Conservation (phyloP, 2,113 vertebrate species). For the Tinamus guttatus region DNA sequence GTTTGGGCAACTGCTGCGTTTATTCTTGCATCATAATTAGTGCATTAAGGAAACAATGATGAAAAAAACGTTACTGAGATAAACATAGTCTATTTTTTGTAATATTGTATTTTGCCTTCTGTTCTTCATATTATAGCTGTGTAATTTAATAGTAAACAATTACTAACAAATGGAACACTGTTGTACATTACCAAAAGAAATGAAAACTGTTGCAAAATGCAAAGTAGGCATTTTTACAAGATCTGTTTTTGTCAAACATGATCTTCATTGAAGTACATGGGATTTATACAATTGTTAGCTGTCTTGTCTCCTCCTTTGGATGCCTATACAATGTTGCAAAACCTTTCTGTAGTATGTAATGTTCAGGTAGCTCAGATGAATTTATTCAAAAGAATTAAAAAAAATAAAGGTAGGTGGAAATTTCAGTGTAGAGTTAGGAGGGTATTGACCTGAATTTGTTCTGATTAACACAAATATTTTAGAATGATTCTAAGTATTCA, state of each 20-base stretch:
- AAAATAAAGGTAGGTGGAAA: not conserved
- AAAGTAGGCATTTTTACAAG: not conserved
- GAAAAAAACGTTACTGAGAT: not conserved
- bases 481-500: not conserved
- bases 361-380: not conserved
- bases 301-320: not conserved
- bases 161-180: not conserved
- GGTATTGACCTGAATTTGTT: not conserved
- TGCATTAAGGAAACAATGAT: not conserved
- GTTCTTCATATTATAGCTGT: not conserved
- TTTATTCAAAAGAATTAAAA: not conserved
- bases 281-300: not conserved
- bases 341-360: not conserved
- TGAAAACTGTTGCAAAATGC: not conserved
- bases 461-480: not conserved
- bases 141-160: not conserved
- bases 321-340: not conserved
- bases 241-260: not conserved
- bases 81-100: not conserved
- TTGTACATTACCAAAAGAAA: not conserved
- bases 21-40: not conserved
- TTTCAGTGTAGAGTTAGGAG: not conserved
- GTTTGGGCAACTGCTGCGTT: accelerated
- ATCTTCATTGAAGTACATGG: not conserved
- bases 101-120: not conserved